phyloP scores from a whole-genome alignment of 2,888 invertebrate genomes.

The Andrena camellia region DNA sequence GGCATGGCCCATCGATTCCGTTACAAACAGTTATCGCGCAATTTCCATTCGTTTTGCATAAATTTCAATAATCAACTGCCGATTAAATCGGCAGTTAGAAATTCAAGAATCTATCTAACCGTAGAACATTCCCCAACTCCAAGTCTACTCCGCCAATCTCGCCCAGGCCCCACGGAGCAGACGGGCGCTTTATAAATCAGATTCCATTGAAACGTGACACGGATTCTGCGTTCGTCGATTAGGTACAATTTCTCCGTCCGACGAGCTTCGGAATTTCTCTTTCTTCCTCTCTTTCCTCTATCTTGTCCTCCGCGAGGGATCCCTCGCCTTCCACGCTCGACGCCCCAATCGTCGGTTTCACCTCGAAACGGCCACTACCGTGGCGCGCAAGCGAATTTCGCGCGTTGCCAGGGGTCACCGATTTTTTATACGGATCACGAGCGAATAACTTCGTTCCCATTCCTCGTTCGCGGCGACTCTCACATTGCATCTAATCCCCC shows the following conservation, averaged over 20 bases:
- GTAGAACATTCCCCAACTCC: no score
- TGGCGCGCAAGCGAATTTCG: constrained; percentile 29
- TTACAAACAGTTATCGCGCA: constrained; percentile 10
- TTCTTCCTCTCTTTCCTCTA: constrained; percentile 6
- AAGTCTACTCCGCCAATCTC: no score
- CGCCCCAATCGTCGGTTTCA: constrained; percentile 30
- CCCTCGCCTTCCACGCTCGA: background rate
- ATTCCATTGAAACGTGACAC: constrained; percentile 18
- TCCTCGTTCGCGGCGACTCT: constrained; percentile 50
- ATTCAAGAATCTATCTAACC: background rate
- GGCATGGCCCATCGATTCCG: background rate
- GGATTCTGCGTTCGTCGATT: constrained; percentile 14
- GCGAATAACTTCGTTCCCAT: constrained; percentile 44
- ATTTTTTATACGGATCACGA: constrained; percentile 48
- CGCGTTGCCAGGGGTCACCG: constrained; percentile 19
- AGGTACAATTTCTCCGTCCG: constrained; percentile 19
- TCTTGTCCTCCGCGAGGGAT: background rate
- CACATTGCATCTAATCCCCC: constrained; percentile 50
- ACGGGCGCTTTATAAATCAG: constrained; percentile 2
- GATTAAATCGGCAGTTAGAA: constrained; percentile 1
- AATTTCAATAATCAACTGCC: background rate
- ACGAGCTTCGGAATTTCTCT: constrained; percentile 9
- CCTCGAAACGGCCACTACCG: constrained; percentile 10
- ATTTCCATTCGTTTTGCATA: constrained; percentile 20
- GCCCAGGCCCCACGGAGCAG: no score